phyloP scores from a whole-genome alignment of 2,888 invertebrate genomes.

The Scrobipalpa atriplicella region DNA sequence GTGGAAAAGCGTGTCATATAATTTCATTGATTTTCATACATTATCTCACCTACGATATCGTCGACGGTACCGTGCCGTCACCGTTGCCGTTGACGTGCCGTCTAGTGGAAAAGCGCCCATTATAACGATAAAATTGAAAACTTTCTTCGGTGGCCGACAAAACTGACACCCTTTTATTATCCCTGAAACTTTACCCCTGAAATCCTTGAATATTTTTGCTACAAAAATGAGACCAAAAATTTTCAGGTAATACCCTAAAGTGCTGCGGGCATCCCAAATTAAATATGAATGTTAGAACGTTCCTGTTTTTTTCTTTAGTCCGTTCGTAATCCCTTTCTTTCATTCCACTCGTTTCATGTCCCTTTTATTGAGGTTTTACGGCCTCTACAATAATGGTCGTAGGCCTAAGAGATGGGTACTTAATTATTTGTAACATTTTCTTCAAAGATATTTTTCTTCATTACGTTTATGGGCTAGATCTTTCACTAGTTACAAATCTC shows the following conservation, averaged over 20 bases:
- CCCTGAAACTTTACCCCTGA: slow-evolving; percentile 30
- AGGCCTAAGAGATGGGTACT: neutral
- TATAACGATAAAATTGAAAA: no score
- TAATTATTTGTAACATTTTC: slow-evolving; percentile 13
- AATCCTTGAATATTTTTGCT: slow-evolving; percentile 29
- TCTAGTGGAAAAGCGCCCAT: no score
- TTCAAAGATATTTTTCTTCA: slow-evolving; percentile 9
- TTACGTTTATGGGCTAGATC: neutral
- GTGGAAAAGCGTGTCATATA: no score
- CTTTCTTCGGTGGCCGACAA: no score
- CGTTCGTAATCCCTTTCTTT: slow-evolving; percentile 49
- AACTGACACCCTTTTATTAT: slow-evolving; percentile 1
- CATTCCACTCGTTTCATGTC: slow-evolving; percentile 49
- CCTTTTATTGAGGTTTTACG: slow-evolving; percentile 60
- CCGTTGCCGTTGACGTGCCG: no score
- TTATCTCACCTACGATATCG: no score
- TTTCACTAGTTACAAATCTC: neutral
- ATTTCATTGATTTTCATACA: no score
- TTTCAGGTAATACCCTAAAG: slow-evolving; percentile 59
- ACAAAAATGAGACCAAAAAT: slow-evolving; percentile 38
- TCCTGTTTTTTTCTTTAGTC: neutral
- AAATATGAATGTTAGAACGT: slow-evolving; percentile 51
- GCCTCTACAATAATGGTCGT: slow-evolving; percentile 46
- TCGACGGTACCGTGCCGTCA: no score
- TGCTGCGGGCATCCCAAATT: slow-evolving; percentile 51